Conservation (phyloP, 1,140 invertebrate species). For the Dysdera silvatica region DNA sequence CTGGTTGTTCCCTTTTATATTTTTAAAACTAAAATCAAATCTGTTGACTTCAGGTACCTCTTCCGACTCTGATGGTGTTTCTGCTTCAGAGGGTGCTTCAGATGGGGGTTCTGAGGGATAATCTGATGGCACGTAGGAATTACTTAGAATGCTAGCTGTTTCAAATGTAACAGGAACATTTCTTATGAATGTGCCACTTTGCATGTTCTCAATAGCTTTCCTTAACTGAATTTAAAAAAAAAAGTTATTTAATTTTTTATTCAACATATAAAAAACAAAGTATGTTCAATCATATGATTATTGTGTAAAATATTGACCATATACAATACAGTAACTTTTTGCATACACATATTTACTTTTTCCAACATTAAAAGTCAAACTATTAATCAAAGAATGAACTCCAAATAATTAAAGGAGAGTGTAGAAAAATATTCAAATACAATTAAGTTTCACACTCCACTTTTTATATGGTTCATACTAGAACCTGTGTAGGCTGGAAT, state of each 20-base stretch:
- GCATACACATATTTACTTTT: too few species aligned
- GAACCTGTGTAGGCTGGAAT: too few species aligned
- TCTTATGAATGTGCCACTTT: constrained; percentile 21
- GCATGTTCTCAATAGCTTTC: constrained; percentile 31
- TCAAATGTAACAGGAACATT: constrained; percentile 15
- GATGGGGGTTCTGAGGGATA: constrained; percentile 27
- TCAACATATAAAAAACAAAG: too few species aligned
- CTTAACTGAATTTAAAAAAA: constrained; percentile 11
- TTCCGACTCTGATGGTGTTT: constrained; percentile 24
- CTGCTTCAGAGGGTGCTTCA: constrained; percentile 26
- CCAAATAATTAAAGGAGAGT: too few species aligned
- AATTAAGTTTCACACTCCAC: too few species aligned
- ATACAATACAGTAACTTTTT: too few species aligned
- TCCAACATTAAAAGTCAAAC: too few species aligned
- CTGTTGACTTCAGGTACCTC: constrained; percentile 17
- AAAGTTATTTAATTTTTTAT: background rate
- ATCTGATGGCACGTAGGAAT: constrained; percentile 11
- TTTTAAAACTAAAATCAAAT: constrained; percentile 21
- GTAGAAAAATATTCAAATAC: too few species aligned
- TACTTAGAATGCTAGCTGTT: constrained; percentile 11
- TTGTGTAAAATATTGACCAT: too few species aligned
- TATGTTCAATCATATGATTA: too few species aligned
- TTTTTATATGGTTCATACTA: too few species aligned
- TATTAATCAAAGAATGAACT: too few species aligned
- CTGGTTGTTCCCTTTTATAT: constrained; percentile 19